Base-by-base conservation (phyloP, 2,113 vertebrate genomes). In the Struthio camelus region DNA sequence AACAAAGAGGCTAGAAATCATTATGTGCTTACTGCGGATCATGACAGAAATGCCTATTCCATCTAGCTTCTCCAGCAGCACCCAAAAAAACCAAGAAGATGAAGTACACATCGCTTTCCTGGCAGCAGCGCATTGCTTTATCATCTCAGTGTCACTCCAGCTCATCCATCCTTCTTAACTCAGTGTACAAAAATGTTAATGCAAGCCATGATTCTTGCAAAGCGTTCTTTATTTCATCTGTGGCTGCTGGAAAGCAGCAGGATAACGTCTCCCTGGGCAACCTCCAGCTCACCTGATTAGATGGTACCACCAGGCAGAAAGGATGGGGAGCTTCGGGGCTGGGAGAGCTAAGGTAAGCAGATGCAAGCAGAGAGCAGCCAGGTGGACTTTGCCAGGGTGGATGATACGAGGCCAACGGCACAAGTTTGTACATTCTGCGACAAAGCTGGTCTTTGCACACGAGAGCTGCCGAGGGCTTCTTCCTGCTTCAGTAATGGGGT, bases 141-240 rank as follows among this genome's bases (percentile, higher is more conserved):
- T 76, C 61, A 89, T 76, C 61, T 86, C 72, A 28, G 50, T 54
- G 82, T 78, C 90, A 83, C 64, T 90, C 42, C 77, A 51, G 73
- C 36, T 69, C 86, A 90, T 94, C 65, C 65, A 90, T 67, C 48
- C 51, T 65, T 76, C 80, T 79, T 69, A 93, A 89, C 48, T 67
- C 48, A 16, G 28, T 44, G 72, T 0, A 0, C 72, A 90, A 96
- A 93, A 86, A 93, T 40, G 80, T 79, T 67, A 92, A 94, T 69
- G 70, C 65, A 93, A 90, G 87, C 46, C 73, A 83, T 50, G 46
- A n/a, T 85, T 79, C 65, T 89, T 92, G 83, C 72, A 94, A 90
- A 92, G 84, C 46, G 56, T 34, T 84, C 67, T 69, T 76, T 53
- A 77, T 82, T 86, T 78, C 20, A 1, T 58, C 61, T 2, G 8